These are phyloP conservation scores for Ciconia maguari DNA, from an alignment of 2,113 vertebrate species.

Conservation along the genomic window DNA sequence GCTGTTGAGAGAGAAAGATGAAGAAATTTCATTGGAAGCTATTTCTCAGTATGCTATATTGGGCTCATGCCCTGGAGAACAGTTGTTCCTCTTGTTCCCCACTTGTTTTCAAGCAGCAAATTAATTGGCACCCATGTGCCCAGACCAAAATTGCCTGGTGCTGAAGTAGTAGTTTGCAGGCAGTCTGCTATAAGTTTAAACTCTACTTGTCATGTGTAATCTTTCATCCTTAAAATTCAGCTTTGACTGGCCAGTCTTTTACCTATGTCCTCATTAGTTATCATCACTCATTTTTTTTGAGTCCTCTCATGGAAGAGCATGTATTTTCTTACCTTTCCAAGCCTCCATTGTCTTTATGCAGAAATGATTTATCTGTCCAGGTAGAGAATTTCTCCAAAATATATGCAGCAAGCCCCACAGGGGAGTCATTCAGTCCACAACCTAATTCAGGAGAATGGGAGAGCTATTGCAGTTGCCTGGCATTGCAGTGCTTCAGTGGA, in stretches of 20 bases:
- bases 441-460: constrained; percentile 65
- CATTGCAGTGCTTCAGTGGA: background rate
- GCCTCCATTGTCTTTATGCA: constrained; percentile 77
- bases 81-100: background rate
- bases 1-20: constrained; percentile 56
- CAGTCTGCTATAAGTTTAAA: background rate
- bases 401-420: constrained; percentile 86
- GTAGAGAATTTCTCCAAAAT: constrained; percentile 89
- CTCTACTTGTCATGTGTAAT: background rate
- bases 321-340: constrained; percentile 78
- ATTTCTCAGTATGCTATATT: background rate
- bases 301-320: background rate
- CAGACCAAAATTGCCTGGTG: background rate
- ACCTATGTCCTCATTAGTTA: background rate
- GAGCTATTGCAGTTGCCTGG: background rate
- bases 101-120: background rate
- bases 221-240: background rate
- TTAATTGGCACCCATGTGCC: background rate
- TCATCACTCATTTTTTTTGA: background rate
- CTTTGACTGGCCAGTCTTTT: background rate
- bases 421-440: constrained; percentile 83
- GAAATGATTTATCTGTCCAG: constrained; percentile 78
- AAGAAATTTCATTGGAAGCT: background rate
- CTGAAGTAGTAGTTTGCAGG: background rate
- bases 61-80: background rate